These are phyloP conservation scores for Anhinga rufa DNA, from an alignment of 2,113 vertebrate genomes.

Conservation along the genomic window DNA sequence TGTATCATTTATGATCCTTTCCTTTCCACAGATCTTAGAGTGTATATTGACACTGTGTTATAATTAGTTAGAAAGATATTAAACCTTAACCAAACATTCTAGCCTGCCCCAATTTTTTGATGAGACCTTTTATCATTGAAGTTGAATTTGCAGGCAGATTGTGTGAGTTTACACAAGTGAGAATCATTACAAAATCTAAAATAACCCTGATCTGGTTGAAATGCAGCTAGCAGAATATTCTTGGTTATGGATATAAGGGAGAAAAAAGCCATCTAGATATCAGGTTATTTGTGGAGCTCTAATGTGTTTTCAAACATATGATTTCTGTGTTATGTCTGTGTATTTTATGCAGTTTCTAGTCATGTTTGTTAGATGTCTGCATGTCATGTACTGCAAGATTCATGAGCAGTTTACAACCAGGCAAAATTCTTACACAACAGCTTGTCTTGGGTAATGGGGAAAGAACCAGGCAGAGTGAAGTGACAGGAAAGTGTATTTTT, in stretches of 20 bases:
- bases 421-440: constrained; percentile 43
- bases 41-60: background rate
- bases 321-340: constrained; percentile 10
- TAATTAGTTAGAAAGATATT: constrained; percentile 48
- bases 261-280: background rate
- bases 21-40: constrained; percentile 22
- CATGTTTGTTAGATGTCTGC: constrained; percentile 31
- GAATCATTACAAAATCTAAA: constrained; percentile 25
- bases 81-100: constrained; percentile 36
- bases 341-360: constrained; percentile 25
- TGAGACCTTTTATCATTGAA: constrained; percentile 16
- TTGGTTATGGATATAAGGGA: background rate
- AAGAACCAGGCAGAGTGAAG: background rate
- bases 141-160: constrained; percentile 6
- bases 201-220: background rate
- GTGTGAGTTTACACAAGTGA: constrained; percentile 2
- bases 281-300: background rate
- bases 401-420: constrained; percentile 32
- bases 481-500: constrained; percentile 24
- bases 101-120: constrained; percentile 28
- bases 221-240: background rate
- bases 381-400: constrained; percentile 41
- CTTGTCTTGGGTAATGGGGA: constrained; percentile 34
- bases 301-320: constrained; percentile 6
- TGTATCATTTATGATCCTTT: constrained; percentile 11